These are phyloP conservation scores for Artibeus jamaicensis DNA, from an alignment of 2,797 vertebrate genomes.

Conservation along the genomic window DNA sequence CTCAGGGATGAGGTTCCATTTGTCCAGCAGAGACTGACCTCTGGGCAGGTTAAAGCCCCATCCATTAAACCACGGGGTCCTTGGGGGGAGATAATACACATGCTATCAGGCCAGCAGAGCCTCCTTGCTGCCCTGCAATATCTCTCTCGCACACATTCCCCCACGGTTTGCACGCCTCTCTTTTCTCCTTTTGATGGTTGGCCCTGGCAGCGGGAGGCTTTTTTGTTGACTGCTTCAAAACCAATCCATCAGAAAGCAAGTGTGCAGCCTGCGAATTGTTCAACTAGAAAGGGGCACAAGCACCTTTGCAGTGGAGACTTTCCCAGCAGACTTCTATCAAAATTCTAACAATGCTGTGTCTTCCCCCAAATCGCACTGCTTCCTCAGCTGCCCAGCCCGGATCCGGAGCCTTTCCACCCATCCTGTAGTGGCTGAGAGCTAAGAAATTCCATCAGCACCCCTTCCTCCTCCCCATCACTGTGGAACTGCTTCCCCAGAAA, in stretches of 20 bases:
- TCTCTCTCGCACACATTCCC: constrained; percentile 51
- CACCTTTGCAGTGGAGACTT: constrained; percentile 24
- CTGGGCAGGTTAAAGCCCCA: constrained; percentile 99
- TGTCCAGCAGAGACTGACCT: constrained; percentile 98
- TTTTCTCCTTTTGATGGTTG: constrained; percentile 55
- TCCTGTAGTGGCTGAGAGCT: not conserved
- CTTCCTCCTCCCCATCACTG: not conserved
- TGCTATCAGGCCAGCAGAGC: constrained; percentile 71
- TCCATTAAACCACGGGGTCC: constrained; percentile 99
- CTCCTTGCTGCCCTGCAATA: not conserved
- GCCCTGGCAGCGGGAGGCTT: constrained; percentile 57
- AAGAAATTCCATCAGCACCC: not conserved
- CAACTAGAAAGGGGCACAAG: constrained; percentile 40
- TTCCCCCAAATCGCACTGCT: constrained; percentile 9
- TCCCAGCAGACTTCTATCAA: constrained; percentile 40
- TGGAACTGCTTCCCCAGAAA: not conserved
- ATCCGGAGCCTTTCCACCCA: not conserved
- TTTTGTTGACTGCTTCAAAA: constrained; percentile 62
- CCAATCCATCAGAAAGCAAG: constrained; percentile 35
- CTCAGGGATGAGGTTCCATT: constrained; percentile 98
- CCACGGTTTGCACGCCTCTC: not conserved
- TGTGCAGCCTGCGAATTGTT: constrained; percentile 16
- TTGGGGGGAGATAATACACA: constrained; percentile 83
- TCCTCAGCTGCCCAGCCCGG: not conserved
- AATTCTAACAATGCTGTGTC: constrained; percentile 35